These are phyloP conservation scores for Psilanteris sp. DNA, from an alignment of 1,140 invertebrate species.

Conservation along the genomic window DNA sequence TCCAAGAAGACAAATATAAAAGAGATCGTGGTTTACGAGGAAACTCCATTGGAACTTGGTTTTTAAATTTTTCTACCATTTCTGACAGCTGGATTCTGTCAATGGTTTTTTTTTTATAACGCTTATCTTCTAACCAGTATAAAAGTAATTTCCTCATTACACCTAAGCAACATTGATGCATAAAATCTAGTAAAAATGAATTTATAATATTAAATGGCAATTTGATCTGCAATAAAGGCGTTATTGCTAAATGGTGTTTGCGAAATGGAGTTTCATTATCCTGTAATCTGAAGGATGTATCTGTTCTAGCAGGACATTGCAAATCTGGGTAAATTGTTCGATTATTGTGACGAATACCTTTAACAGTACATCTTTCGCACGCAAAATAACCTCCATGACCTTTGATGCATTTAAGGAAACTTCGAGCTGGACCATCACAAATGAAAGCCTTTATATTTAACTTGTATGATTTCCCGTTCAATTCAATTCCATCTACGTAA, in stretches of 20 bases:
- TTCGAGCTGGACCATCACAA: conserved; percentile 13
- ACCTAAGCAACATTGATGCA: conserved; percentile 63
- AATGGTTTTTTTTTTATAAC: conserved; percentile 22
- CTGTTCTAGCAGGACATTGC: conserved; percentile 15
- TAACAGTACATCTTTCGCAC: conserved; percentile 7
- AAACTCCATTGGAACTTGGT: no score
- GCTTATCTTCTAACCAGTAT: conserved; percentile 54
- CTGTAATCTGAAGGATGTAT: conserved; percentile 19
- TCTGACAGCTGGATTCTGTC: conserved; percentile 8
- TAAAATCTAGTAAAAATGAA: conserved; percentile 63
- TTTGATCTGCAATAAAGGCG: conserved; percentile 33
- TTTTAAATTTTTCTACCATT: conserved; percentile 12
- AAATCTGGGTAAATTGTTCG: conserved; percentile 12
- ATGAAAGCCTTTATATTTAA: conserved; percentile 13
- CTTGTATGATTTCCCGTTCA: conserved; percentile 9
- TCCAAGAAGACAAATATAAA: conserved; percentile 15
- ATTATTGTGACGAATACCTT: neutral
- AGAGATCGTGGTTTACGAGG: no score
- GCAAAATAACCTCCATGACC: conserved; percentile 4
- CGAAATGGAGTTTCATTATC: neutral
- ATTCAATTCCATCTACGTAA: neutral
- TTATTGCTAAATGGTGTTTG: conserved; percentile 19
- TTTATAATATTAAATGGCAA: conserved; percentile 45
- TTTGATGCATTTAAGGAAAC: conserved; percentile 13
- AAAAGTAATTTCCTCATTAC: conserved; percentile 63